phyloP scores from a whole-genome alignment of 2,113 vertebrate genomes.

The Malurus melanocephalus region DNA sequence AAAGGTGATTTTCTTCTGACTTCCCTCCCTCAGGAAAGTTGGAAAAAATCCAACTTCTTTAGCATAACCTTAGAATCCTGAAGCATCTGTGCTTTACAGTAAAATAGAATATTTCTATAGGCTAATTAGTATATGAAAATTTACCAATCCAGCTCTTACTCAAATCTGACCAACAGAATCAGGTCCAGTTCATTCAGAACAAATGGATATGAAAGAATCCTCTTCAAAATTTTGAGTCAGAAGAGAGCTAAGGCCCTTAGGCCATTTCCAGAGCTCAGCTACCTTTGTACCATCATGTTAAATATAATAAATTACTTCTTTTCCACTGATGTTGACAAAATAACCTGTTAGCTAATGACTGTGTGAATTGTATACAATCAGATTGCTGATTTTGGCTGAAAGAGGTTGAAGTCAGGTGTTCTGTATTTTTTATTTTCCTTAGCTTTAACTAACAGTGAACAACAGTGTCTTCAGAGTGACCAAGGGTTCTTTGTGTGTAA shows the following conservation, averaged over 20 bases:
- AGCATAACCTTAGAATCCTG: not conserved
- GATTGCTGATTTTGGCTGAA: not conserved
- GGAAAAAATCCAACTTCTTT: not conserved
- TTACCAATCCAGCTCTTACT: not conserved
- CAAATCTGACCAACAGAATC: not conserved
- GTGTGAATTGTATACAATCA: not conserved
- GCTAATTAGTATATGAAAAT: not conserved
- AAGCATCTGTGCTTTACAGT: not conserved
- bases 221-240: not conserved
- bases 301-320: not conserved
- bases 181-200: not conserved
- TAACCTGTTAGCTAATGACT: not conserved
- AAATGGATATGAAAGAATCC: not conserved
- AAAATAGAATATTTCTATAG: not conserved
- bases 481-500: not conserved
- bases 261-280: not conserved
- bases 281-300: not conserved
- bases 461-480: not conserved
- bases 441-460: not conserved
- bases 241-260: fast-evolving
- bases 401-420: not conserved
- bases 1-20: not conserved
- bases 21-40: not conserved
- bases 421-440: not conserved
- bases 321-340: not conserved